Conservation (phyloP, 2,113 vertebrate species). For the Sander lucioperca region DNA sequence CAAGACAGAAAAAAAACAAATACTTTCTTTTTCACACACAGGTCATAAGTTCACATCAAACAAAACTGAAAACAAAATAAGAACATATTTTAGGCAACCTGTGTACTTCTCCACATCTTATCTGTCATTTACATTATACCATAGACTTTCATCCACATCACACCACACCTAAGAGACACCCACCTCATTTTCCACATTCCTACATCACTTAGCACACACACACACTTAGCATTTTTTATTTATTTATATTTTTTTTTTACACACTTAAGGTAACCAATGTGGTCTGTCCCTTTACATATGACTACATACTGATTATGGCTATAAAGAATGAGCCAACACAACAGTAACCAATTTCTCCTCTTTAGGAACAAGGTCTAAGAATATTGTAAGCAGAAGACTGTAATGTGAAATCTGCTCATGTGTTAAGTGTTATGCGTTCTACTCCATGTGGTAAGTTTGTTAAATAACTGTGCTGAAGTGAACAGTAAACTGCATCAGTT, state of each 20-base stretch:
- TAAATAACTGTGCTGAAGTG: not conserved
- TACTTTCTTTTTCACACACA: not conserved
- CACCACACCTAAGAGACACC: not conserved
- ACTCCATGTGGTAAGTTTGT: not conserved
- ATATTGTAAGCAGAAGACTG: not conserved
- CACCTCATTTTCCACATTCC: not conserved
- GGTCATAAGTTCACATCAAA: not conserved
- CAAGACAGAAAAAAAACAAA: not conserved
- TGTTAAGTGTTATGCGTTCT: not conserved
- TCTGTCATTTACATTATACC: not conserved
- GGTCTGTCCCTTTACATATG: not conserved
- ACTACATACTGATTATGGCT: not conserved
- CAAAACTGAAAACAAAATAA: not conserved
- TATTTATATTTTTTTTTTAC: not conserved
- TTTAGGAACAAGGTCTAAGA: not conserved
- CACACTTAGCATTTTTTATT: not conserved
- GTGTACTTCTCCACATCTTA: not conserved
- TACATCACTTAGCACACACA: too few species aligned
- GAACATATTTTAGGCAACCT: not conserved
- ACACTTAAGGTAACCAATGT: not conserved
- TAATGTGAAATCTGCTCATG: not conserved
- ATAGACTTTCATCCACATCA: not conserved
- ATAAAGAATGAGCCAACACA: not conserved
- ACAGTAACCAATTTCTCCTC: not conserved
- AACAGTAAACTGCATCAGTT: too few species aligned